Percentiles rank a stretch among this genome's conserved stretches.
Conservation (phyloP, 1,140 invertebrate species). For the Halesus radiatus region DNA sequence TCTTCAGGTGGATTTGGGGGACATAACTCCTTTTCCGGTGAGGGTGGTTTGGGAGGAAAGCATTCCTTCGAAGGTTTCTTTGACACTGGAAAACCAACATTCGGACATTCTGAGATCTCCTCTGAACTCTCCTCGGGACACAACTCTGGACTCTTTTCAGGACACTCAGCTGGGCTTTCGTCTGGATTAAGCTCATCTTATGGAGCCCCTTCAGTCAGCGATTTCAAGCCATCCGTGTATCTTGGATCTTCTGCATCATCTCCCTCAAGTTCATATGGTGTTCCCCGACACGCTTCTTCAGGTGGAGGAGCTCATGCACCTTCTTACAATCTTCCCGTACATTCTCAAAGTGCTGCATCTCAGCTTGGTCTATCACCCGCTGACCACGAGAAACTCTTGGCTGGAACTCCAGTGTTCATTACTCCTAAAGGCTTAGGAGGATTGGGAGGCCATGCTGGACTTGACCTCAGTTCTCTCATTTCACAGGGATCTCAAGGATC, state of each 20-base stretch:
- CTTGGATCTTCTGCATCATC: conserved; percentile 46
- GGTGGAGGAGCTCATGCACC: conserved; percentile 3
- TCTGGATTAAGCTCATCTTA: conserved; percentile 43
- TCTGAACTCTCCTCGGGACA: not conserved
- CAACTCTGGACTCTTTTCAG: not conserved
- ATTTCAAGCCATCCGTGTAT: conserved; percentile 54
- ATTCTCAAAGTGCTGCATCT: conserved; percentile 15
- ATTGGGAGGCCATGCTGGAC: conserved; percentile 21
- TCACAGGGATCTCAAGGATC: conserved; percentile 40
- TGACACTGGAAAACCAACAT: not conserved
- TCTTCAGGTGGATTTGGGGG: conserved; percentile 35
- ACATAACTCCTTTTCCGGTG: conserved; percentile 26
- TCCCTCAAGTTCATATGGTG: conserved; percentile 36
- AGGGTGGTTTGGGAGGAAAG: conserved; percentile 9
- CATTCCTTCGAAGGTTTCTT: conserved; percentile 43
- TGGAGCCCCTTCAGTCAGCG: conserved; percentile 13
- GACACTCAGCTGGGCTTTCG: not conserved
- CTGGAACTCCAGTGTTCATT: conserved; percentile 46
- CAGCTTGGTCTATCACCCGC: conserved; percentile 18
- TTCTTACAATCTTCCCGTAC: conserved; percentile 37
- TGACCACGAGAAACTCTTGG: conserved; percentile 34
- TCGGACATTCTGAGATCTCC: not conserved
- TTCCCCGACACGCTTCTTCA: not conserved
- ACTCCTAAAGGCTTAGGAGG: conserved; percentile 41
- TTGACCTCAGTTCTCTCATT: conserved; percentile 26